Evolutionary conservation across 2,888 invertebrate genomes (phyloP).

Genomic region (Brachyopa scutellaris): DNA sequence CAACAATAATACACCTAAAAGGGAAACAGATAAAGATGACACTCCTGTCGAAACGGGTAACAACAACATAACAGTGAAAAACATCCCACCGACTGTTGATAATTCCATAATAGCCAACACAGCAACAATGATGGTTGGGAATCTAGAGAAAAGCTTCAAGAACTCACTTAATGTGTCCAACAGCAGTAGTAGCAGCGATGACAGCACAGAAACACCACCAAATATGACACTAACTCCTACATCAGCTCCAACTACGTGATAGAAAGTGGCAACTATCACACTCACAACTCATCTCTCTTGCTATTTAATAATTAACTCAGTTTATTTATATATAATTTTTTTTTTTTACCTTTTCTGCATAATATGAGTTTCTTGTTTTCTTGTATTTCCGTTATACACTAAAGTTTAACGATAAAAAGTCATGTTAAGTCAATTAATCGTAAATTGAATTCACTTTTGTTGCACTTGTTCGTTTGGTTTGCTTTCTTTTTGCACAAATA

Average conservation of each 20-base stretch:
- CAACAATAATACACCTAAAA: constrained; percentile 41
- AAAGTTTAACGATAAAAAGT: constrained; percentile 26
- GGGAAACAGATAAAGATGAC: not conserved
- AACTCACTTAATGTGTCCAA: constrained; percentile 61
- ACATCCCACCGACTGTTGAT: constrained; percentile 55
- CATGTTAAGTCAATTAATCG: constrained; percentile 5
- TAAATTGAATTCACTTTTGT: not conserved
- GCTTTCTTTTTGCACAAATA: too few species aligned
- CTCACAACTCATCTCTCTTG: constrained; percentile 41
- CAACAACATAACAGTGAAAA: constrained; percentile 48
- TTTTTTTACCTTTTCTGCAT: constrained; percentile 39
- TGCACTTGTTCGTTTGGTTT: not conserved
- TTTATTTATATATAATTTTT: constrained; percentile 26
- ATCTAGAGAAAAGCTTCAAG: constrained; percentile 56
- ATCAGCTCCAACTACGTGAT: constrained; percentile 57
- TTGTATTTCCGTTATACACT: constrained; percentile 10
- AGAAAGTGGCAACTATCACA: constrained; percentile 28
- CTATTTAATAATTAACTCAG: constrained; percentile 36
- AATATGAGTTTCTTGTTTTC: constrained; percentile 11
- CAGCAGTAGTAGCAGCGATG: constrained; percentile 49
- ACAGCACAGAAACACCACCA: constrained; percentile 50
- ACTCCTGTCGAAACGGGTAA: constrained; percentile 34
- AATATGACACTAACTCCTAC: constrained; percentile 29
- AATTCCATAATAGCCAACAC: constrained; percentile 52
- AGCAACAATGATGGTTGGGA: constrained; percentile 6